Base-by-base conservation (phyloP, 2,888 invertebrate genomes). In the Cotesia congregata region DNA sequence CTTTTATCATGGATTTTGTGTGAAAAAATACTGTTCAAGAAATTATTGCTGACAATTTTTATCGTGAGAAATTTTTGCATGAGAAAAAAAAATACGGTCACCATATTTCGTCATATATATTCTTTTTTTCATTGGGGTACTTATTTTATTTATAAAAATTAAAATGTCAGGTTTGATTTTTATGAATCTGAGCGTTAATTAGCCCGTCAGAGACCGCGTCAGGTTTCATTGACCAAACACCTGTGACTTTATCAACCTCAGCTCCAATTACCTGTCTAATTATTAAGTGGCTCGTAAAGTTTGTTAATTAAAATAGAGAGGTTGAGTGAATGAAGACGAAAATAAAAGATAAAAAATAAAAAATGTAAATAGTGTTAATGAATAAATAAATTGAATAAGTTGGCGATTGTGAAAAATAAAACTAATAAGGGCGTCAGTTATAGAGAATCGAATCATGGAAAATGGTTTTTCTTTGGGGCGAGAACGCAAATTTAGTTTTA, bases 221-320 rank as follows among this genome's bases (percentile, higher is more conserved):
- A 75, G 80, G 83, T 50, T 50, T 12, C 50, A 50, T 50, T 50
- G 12, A 50, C 50, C 50, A 82, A 84, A 83, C 83, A 81, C 80
- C 82, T 83, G 80, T 76, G 76, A 68, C 68, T 71, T 69, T 67
- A 69, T 67, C 68, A 41, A 65, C 39, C 59, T 72, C 78, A 80
- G 82, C 81, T 84, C 81, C 78, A 80, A 79, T 82, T 79, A 83
- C 83, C 80, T 84, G 82, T 83, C 81, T 80, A 76, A 81, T 83
- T 86, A 81, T 83, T 86, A 86, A 86, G 84, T 85, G 84, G 82
- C 81, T 82, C 79, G 82, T 60, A 70, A 50, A 50, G 50, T 50
- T 50, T 12, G 12, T 50, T 12, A 50, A 50, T 50, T 50, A 50
- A 50, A 50, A 50, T 50, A 30, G 30, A 30, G 30, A 3, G 2